Base-by-base conservation (phyloP, 2,888 invertebrate species). In the Anodontia alba region DNA sequence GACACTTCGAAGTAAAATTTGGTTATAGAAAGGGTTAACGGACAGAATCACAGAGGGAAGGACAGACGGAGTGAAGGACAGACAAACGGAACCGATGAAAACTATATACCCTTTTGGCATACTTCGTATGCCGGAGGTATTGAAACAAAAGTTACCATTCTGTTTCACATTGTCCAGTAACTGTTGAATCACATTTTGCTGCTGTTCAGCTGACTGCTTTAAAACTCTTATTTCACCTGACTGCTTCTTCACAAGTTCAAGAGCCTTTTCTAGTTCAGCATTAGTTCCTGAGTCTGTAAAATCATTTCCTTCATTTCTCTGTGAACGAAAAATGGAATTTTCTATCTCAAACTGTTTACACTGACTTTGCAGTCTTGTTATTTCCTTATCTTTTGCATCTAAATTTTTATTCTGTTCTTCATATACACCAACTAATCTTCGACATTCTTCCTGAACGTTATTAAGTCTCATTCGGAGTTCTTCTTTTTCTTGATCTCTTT, bases 331-430 rank as follows among this genome's bases (percentile, higher is more conserved):
- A 3, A 85, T 85, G 23, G 82, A 78, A 26, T 71, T 74, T 49
- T 82, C 78, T 38, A 85, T 85, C 42, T 80, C 78, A 69, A 72
- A 80, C 33, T 85, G 85, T 66, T 81, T 80, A 73, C 78, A 78
- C 62, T 82, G 76, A 38, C 77, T 78, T 74, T 82, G 74, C 12
- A 85, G 68, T 46, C 67, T 51, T 2, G 68, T 69, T 43, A 68
- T 71, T 42, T 78, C 80, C 43, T 67, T 76, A 26, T 73, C 73
- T 73, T 75, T 71, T 15, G 54, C 72, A 46, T 69, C 33, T 17
- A 81, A 43, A 10, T 62, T 33, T 36, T 33, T 78, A 15, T 80
- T 70, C 29, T 77, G 51, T 12, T 84, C 78, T 46, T 62, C 68
- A 51, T 23, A 73, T 43, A 76, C 68, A 42, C 26, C 20, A 31